A percentile compares a stretch with the other conserved stretches of the same genome.
Evolutionary conservation across 2,797 vertebrate genomes (phyloP).

Genomic region (Rhinella marina): DNA sequence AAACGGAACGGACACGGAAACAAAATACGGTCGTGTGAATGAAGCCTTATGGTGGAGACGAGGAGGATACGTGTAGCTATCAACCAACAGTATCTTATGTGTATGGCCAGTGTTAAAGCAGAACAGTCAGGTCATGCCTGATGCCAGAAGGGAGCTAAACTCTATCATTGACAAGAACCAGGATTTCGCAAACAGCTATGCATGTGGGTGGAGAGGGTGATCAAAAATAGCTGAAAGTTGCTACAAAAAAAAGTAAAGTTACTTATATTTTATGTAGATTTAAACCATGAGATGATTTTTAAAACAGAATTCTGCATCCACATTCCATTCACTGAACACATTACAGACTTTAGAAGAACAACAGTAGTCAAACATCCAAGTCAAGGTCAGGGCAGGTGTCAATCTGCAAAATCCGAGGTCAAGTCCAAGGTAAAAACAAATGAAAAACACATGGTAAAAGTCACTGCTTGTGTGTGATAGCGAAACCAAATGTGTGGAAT

Average conservation of each 20-base stretch:
- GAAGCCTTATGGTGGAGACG: background rate
- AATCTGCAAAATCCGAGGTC: background rate
- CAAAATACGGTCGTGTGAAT: too few relatives aligned
- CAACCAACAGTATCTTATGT: background rate
- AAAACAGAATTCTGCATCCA: background rate
- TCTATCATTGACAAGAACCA: background rate
- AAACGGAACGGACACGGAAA: too few relatives aligned
- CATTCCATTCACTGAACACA: background rate
- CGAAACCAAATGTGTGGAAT: background rate
- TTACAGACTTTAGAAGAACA: background rate
- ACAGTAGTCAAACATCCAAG: background rate
- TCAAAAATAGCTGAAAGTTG: background rate
- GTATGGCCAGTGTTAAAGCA: background rate
- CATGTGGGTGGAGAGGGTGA: background rate
- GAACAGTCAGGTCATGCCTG: background rate
- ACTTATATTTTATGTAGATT: background rate
- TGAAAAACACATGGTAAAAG: background rate
- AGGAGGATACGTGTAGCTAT: background rate
- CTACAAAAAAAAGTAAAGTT: background rate
- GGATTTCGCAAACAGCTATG: background rate
- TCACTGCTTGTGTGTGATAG: background rate
- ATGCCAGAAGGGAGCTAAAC: background rate
- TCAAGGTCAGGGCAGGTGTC: background rate
- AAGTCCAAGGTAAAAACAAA: constrained; percentile 6
- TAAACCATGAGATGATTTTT: background rate